Conservation (phyloP, 2,113 vertebrate species). For the Illadopsis cleaveri region DNA sequence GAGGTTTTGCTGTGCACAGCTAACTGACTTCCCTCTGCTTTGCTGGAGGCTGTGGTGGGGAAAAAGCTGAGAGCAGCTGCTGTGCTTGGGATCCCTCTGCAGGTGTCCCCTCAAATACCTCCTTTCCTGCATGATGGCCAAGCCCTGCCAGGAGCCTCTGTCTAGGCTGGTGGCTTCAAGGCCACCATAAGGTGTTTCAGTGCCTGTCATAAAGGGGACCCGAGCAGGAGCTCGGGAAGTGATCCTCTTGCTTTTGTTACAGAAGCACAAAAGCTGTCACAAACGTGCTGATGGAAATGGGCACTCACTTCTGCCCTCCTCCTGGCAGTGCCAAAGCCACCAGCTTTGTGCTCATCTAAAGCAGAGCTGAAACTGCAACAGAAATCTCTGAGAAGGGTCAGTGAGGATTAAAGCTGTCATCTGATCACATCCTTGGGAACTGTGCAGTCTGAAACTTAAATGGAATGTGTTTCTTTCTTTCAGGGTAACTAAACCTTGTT, state of each 20-base stretch:
- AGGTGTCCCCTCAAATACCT: not conserved
- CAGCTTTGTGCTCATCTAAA: not conserved
- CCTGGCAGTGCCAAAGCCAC: not conserved
- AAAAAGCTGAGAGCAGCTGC: not conserved
- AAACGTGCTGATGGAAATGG: not conserved
- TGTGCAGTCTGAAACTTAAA: not conserved
- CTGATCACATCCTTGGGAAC: not conserved
- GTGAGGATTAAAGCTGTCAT: not conserved
- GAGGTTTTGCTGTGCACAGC: not conserved
- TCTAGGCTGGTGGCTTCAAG: not conserved
- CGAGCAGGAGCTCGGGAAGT: not conserved
- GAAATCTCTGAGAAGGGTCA: not conserved
- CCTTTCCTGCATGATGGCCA: fast-evolving
- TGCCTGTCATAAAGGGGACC: not conserved
- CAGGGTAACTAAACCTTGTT: not conserved
- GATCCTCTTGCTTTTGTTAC: not conserved
- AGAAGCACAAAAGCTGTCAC: not conserved
- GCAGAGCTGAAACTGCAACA: not conserved
- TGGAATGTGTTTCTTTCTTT: not conserved
- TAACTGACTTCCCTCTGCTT: not conserved
- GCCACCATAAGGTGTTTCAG: not conserved
- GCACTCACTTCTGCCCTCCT: not conserved
- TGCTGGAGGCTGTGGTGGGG: not conserved
- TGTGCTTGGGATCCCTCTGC: not conserved
- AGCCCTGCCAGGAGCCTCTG: not conserved